These are phyloP conservation scores for Ferdinandea cuprea DNA, from an alignment of 2,888 invertebrate genomes.

Conservation along the genomic window DNA sequence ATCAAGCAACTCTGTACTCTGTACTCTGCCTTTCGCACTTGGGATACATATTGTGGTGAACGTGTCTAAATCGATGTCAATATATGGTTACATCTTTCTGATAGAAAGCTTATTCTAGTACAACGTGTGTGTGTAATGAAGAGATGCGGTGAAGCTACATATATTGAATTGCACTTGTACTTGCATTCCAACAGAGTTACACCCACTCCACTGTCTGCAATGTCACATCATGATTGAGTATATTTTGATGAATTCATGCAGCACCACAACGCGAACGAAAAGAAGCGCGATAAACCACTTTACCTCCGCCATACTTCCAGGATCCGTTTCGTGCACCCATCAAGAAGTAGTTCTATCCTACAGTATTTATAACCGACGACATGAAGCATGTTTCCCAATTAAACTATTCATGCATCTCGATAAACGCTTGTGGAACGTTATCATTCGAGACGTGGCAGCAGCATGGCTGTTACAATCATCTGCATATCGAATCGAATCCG, in stretches of 20 bases:
- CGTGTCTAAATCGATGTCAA: slow-evolving; percentile 29
- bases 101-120: neutral
- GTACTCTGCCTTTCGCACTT: too few relatives aligned
- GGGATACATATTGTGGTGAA: too few relatives aligned
- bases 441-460: slow-evolving; percentile 30
- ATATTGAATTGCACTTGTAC: slow-evolving; percentile 36
- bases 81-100: slow-evolving; percentile 27
- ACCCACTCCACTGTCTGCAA: slow-evolving; percentile 9
- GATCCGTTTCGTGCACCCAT: slow-evolving; percentile 17
- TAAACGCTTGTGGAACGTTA: slow-evolving; percentile 29
- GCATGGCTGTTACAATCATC: slow-evolving; percentile 17
- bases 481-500: slow-evolving; percentile 51
- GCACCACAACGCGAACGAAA: slow-evolving; percentile 9
- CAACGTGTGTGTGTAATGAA: neutral
- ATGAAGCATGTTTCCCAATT: slow-evolving; percentile 53
- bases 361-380: slow-evolving; percentile 27
- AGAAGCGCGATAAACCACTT: slow-evolving; percentile 22
- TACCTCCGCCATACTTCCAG: slow-evolving; percentile 15
- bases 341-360: slow-evolving; percentile 29
- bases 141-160: neutral
- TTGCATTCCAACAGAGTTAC: slow-evolving; percentile 14
- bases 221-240: slow-evolving; percentile 41
- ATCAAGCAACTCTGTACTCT: slow-evolving; percentile 13
- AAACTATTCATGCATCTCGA: slow-evolving; percentile 67
- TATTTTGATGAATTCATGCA: slow-evolving; percentile 55